Evolutionary conservation across 2,113 vertebrate species (phyloP).

Genomic region (Sus scrofa): T2T-Sscrofa CM000812.6:262453001-262453500

Average conservation of each 20-base stretch:
- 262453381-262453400: conserved; percentile 88
- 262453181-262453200: neutral
- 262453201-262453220: neutral
- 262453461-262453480: too few species aligned
- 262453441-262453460: neutral
- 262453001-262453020: too few species aligned
- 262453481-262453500: too few species aligned
- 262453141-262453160: too few species aligned
- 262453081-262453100: too few species aligned
- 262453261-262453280: conserved; percentile 97
- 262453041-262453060: too few species aligned
- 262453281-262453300: conserved; percentile 93
- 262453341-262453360: conserved; percentile 94
- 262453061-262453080: too few species aligned
- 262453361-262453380: conserved; percentile 97
- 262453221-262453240: neutral
- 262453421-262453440: neutral
- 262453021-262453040: too few species aligned
- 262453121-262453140: too few species aligned
- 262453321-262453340: conserved; percentile 95
- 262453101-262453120: too few species aligned
- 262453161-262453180: neutral
- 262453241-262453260: neutral
- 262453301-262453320: conserved; percentile 95
- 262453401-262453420: neutral